These are phyloP conservation scores for Melanotus villosus DNA, from an alignment of 2,888 invertebrate genomes.

Conservation along the genomic window DNA sequence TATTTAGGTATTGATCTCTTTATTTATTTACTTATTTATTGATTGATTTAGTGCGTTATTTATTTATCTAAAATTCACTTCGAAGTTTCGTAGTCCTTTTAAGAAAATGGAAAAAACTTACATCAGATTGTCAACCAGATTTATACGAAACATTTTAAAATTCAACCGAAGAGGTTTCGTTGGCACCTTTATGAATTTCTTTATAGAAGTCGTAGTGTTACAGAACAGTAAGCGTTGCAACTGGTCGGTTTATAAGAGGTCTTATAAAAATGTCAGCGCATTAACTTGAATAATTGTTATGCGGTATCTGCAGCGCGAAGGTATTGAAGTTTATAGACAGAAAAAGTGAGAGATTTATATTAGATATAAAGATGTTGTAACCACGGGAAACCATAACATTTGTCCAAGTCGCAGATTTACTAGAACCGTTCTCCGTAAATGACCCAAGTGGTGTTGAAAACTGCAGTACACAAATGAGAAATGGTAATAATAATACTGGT, in stretches of 20 bases:
- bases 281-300: conserved; percentile 11
- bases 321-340: conserved; percentile 5
- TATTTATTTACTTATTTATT: no score
- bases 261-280: neutral
- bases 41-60: no score
- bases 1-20: no score
- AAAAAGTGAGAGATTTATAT: conserved; percentile 26
- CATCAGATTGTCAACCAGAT: no score
- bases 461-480: conserved; percentile 20
- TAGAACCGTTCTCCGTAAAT: conserved; percentile 18
- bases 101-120: no score
- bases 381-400: conserved; percentile 33
- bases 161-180: no score
- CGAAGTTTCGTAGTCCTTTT: no score
- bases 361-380: conserved; percentile 31
- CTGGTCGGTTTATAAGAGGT: neutral
- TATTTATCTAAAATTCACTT: no score
- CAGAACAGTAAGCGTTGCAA: neutral
- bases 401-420: conserved; percentile 31
- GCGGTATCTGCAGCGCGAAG: conserved; percentile 2
- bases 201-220: no score
- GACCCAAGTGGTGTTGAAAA: conserved; percentile 17
- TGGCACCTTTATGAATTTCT: no score
- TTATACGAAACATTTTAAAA: no score
- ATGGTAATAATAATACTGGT: conserved; percentile 17